A percentile compares a stretch with the other conserved stretches of the same genome.
Evolutionary conservation across 2,888 invertebrate species (phyloP).

Genomic region (Clistopyga incitator): DNA sequence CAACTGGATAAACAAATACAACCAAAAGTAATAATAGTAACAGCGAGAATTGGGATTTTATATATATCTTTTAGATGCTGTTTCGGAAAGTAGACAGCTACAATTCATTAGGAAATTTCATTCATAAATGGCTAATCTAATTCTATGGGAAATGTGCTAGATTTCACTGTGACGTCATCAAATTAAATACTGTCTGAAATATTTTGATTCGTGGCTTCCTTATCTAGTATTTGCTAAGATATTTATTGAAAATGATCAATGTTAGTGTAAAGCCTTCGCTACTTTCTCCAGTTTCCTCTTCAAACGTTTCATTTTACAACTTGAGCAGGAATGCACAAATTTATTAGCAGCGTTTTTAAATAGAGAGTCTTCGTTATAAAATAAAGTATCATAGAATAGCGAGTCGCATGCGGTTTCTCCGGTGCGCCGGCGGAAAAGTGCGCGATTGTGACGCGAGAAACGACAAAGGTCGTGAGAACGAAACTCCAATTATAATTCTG

Average conservation of each 20-base stretch:
- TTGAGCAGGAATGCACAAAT: slow-evolving; percentile 3
- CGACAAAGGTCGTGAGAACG: slow-evolving; percentile 76
- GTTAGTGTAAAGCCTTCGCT: neutral
- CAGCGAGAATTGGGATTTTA: too few relatives aligned
- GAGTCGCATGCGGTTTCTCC: slow-evolving; percentile 57
- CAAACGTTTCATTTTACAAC: slow-evolving; percentile 5
- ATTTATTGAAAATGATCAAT: neutral
- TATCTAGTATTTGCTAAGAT: neutral
- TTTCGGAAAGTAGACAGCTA: neutral
- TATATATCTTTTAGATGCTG: too few relatives aligned
- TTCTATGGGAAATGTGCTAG: neutral
- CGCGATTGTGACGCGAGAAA: slow-evolving; percentile 67
- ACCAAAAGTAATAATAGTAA: too few relatives aligned
- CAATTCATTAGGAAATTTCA: too few relatives aligned
- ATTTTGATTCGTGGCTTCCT: neutral
- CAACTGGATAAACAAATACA: too few relatives aligned
- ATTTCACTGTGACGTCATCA: neutral
- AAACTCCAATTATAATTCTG: slow-evolving; percentile 72
- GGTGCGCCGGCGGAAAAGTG: slow-evolving; percentile 53
- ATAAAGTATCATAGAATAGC: slow-evolving; percentile 1
- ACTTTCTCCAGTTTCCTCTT: neutral
- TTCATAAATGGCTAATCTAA: neutral
- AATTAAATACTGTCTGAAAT: neutral
- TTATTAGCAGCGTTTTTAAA: slow-evolving; percentile 11
- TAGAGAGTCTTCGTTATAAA: slow-evolving; percentile 25